Conservation (phyloP, 2,888 invertebrate genomes). For the Zelleria hepariella region DNA sequence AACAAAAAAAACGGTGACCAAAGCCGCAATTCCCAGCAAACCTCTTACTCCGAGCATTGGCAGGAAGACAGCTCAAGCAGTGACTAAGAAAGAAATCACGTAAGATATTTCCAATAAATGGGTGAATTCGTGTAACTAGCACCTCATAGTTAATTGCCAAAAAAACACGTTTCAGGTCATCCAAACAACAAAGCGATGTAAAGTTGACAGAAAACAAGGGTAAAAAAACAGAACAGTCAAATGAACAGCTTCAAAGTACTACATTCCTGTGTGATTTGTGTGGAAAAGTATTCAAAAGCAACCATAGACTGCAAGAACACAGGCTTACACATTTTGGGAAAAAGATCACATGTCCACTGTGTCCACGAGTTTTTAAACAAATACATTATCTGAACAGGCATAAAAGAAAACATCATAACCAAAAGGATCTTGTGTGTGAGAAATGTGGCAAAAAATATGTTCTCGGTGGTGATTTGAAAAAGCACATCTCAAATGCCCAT, state of each 20-base stretch:
- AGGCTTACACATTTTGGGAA: slow-evolving; percentile 36
- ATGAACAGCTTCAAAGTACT: slow-evolving; percentile 16
- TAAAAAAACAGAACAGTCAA: slow-evolving; percentile 12
- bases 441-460: slow-evolving; percentile 47
- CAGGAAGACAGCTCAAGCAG: slow-evolving; percentile 29
- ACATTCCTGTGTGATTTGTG: slow-evolving; percentile 54
- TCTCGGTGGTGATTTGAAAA: slow-evolving; percentile 39
- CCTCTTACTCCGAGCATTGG: slow-evolving; percentile 9
- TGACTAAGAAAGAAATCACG: slow-evolving; percentile 57
- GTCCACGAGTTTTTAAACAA: slow-evolving; percentile 37
- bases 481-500: slow-evolving; percentile 47
- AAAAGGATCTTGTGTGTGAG: slow-evolving; percentile 44
- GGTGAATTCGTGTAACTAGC: slow-evolving; percentile 8
- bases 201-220: slow-evolving; percentile 14
- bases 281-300: slow-evolving; percentile 40
- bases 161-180: slow-evolving; percentile 30
- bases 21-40: neutral
- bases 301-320: slow-evolving; percentile 37
- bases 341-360: slow-evolving; percentile 42
- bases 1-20: slow-evolving; percentile 8
- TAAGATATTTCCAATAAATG: slow-evolving; percentile 21
- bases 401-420: slow-evolving; percentile 42
- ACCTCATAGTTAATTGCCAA: slow-evolving; percentile 11
- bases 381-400: slow-evolving; percentile 45
- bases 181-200: slow-evolving; percentile 13